Base-by-base conservation (phyloP, 2,888 invertebrate species). In the Lepidocyrtinus sp. region DNA sequence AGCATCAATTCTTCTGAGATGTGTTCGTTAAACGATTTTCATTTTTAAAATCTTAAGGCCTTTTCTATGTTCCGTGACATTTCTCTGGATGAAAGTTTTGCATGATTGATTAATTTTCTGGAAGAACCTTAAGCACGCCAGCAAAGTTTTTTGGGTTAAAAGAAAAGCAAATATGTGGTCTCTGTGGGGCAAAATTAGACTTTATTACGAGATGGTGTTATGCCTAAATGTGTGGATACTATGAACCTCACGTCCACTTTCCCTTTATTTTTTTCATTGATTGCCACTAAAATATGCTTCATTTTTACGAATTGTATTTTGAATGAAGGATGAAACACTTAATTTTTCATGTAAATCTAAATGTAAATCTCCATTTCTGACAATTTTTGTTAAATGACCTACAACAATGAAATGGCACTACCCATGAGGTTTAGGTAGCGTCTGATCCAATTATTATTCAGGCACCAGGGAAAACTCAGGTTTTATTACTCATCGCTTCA, bases 381-480 rank as follows among this genome's bases (percentile, higher is more conserved):
- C n/a, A n/a, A n/a, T n/a, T n/a, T n/a, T n/a, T n/a, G n/a, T n/a
- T n/a, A n/a, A n/a, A n/a, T n/a, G n/a, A n/a, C n/a, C n/a, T n/a
- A n/a, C n/a, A 50, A 50, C 50, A 50, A 50, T 50, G 50, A 50
- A 50, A 50, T 50, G 50, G 36, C 50, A 7, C 17, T 50, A 50
- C 50, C 5, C 50, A n/a, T n/a, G n/a, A n/a, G n/a, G n/a, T 50
- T 50, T 50, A 50, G 50, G 50, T 50, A 50, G n/a, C n/a, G n/a
- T 50, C 50, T 17, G n/a, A 50, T 50, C 17, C 50, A 50, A 50
- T 50, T 50, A 50, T 50, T 50, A 12, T 12, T 17, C 50, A 15
- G 36, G n/a, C n/a, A n/a, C n/a, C n/a, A n/a, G n/a, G n/a, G n/a
- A 36, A 7, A 50, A 50, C n/a, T 50, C 5, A 17, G 50, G n/a